Base-by-base conservation (phyloP, 2,888 invertebrate species). In the Lottia gigantea region DNA sequence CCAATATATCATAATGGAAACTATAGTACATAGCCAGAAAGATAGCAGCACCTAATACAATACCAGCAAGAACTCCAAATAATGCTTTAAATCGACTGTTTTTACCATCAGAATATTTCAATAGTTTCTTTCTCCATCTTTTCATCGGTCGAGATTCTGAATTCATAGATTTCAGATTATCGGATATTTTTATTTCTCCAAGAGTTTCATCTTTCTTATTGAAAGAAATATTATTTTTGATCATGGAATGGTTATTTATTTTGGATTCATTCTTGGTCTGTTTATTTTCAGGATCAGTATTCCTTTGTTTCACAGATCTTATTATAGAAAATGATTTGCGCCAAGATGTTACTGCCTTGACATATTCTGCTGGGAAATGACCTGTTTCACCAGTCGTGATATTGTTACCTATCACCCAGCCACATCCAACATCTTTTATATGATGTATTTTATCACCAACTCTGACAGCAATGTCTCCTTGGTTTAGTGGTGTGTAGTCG, bases 351-450 rank as follows among this genome's bases (percentile, higher is more conserved):
- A 23, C 11, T 8, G 11, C 19, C 15, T 55, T 19, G 23, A 67
- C 31, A 61, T 67, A 67, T 1, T 31, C 67, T 23, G 31, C 40
- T 15, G 67, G 67, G 55, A 49, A 67, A n/a, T 55, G 67, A 11
- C 67, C 67, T 45, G 67, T 67, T 26, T 55, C 40, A 12, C 55
- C 55, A 16, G 61, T 67, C 11, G 61, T 47, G 15, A 23, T 46
- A 61, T 67, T 67, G 67, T 67, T 49, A 19, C 67, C 67, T 16
- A 67, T 26, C 16, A 67, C 23, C 67, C 67, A 67, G 1, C 67
- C 67, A 23, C 40, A 55, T 0, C 61, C 67, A 19, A 61, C 67
- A 55, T 67, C 61, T 6, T 31, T 67, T 15, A 67, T 16, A 19
- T 55, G 23, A 19, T 49, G 16, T n/a, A 67, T 31, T 26, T 55